phyloP scores from a whole-genome alignment of 2,888 invertebrate species.

The Andrena bicolor region DNA sequence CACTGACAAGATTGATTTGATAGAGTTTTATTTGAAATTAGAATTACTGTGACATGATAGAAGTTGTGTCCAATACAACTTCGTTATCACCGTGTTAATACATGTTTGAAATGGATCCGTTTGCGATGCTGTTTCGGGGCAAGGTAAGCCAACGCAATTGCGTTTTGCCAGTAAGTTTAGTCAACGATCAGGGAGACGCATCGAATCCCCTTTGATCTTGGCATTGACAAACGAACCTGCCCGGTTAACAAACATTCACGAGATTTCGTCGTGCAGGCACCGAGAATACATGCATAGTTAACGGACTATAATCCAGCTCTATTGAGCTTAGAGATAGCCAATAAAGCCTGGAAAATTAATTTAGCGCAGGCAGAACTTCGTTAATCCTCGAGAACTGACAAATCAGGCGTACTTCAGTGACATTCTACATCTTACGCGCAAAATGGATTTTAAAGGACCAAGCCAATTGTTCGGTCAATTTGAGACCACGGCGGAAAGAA shows the following conservation, averaged over 20 bases:
- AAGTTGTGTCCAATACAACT: neutral
- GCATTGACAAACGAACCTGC: conserved; percentile 50
- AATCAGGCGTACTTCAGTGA: too few species aligned
- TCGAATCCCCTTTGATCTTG: conserved; percentile 52
- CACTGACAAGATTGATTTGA: too few species aligned
- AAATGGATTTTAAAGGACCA: too few species aligned
- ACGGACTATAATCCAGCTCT: conserved; percentile 30
- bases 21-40: too few species aligned
- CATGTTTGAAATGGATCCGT: neutral
- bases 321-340: conserved; percentile 31
- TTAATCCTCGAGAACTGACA: conserved; percentile 7
- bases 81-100: neutral
- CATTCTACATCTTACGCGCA: too few species aligned
- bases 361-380: neutral
- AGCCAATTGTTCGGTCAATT: too few species aligned
- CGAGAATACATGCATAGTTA: conserved; percentile 23
- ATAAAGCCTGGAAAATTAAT: conserved; percentile 50
- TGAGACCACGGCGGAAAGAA: too few species aligned
- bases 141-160: conserved; percentile 37
- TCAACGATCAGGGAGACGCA: conserved; percentile 43
- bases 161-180: conserved; percentile 38
- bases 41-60: neutral
- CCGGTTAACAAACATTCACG: conserved; percentile 38
- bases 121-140: neutral
- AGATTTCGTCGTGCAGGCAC: conserved; percentile 30